Conservation (phyloP, 2,888 invertebrate genomes). For the Chironomus tentans region DNA sequence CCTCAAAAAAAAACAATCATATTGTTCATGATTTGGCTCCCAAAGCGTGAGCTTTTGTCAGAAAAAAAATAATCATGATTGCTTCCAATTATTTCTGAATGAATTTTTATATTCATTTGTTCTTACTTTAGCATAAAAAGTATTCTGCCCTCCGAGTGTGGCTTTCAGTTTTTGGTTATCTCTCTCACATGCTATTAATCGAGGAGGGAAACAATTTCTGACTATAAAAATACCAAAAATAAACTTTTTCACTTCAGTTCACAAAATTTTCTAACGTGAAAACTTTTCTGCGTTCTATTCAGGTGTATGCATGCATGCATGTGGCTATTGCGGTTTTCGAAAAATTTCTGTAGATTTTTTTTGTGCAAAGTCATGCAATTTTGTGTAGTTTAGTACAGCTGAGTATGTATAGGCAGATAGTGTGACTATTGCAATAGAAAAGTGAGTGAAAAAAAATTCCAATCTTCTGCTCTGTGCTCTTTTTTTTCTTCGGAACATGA, state of each 20-base stretch:
- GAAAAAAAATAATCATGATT: background rate
- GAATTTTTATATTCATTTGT: background rate
- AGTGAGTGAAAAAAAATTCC: too few relatives aligned
- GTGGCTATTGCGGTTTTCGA: background rate
- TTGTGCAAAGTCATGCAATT: background rate
- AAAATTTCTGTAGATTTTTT: background rate
- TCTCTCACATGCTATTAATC: background rate
- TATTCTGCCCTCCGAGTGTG: background rate
- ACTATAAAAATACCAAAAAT: background rate
- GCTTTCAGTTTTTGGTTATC: constrained; percentile 18
- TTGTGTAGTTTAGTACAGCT: background rate
- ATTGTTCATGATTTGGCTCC: background rate
- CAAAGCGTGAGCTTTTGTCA: background rate
- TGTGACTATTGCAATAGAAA: background rate
- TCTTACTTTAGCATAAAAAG: background rate
- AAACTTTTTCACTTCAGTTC: background rate
- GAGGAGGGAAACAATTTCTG: background rate
- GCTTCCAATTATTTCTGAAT: background rate
- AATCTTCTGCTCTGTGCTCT: background rate
- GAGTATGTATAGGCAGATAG: background rate
- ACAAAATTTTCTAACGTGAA: background rate
- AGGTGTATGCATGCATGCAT: background rate
- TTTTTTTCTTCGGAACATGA: background rate
- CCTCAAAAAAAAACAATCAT: background rate
- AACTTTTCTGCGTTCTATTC: background rate